A percentile compares a stretch with the other conserved stretches of the same genome.
phyloP scores from a whole-genome alignment of 1,140 invertebrate genomes.

The Diorhabda elongata region DNA sequence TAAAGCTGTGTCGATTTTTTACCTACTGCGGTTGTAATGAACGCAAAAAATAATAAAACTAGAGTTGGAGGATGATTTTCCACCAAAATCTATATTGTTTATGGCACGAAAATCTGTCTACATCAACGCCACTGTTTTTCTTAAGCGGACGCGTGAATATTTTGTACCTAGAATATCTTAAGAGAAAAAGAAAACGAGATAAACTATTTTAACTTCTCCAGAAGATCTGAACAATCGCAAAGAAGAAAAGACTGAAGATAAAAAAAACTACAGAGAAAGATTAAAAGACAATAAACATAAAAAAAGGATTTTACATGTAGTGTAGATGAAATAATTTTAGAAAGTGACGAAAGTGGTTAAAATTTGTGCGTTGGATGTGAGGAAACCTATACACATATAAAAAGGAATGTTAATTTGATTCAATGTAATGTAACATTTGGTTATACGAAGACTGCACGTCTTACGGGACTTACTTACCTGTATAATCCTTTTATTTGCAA shows the following conservation, averaged over 20 bases:
- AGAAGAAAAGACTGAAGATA: slow-evolving; percentile 4
- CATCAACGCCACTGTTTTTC: slow-evolving; percentile 43
- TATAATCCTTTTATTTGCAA: slow-evolving; percentile 72
- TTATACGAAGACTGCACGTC: not conserved
- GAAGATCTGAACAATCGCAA: slow-evolving; percentile 5
- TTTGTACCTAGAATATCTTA: slow-evolving; percentile 39
- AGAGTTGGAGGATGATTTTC: slow-evolving; percentile 43
- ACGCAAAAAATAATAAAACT: slow-evolving; percentile 43
- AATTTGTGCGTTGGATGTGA: too few relatives aligned
- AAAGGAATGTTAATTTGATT: slow-evolving; percentile 5
- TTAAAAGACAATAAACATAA: not conserved
- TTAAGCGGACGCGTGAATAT: slow-evolving; percentile 38
- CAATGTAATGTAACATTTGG: not conserved
- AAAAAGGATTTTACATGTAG: not conserved
- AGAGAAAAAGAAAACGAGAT: slow-evolving; percentile 28
- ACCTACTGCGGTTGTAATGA: slow-evolving; percentile 38
- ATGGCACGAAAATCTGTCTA: slow-evolving; percentile 45
- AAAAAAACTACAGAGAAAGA: slow-evolving; percentile 4
- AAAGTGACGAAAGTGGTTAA: not conserved
- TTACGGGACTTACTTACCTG: slow-evolving; percentile 37
- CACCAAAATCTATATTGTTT: slow-evolving; percentile 37
- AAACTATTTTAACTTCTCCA: slow-evolving; percentile 3
- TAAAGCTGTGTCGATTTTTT: slow-evolving; percentile 41
- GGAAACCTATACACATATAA: not conserved
- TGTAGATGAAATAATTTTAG: not conserved